These are phyloP conservation scores for Lophius americanus DNA, from an alignment of 2,797 vertebrate genomes.

Conservation along the genomic window DNA sequence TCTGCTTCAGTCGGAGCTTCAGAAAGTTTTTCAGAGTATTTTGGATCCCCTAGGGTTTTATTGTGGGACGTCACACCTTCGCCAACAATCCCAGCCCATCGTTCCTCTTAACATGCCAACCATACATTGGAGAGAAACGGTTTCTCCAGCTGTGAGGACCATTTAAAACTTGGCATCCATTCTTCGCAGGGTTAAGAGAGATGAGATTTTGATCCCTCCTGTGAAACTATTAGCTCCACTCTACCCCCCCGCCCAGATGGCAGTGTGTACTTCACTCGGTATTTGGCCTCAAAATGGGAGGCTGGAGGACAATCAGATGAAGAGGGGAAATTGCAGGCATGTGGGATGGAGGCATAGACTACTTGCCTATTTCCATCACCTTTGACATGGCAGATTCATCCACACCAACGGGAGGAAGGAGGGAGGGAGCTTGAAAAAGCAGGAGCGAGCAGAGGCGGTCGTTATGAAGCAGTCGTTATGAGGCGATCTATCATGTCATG, in stretches of 20 bases:
- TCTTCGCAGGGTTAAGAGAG: slow-evolving; percentile 53
- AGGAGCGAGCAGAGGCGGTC: slow-evolving; percentile 28
- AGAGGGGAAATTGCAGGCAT: slow-evolving; percentile 28
- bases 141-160: slow-evolving; percentile 40
- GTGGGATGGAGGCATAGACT: slow-evolving; percentile 23
- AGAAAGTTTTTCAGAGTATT: slow-evolving; percentile 24
- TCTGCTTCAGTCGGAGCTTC: slow-evolving; percentile 11
- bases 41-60: slow-evolving; percentile 14
- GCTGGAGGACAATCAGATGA: slow-evolving; percentile 40
- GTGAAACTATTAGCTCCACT: slow-evolving; percentile 56
- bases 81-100: slow-evolving; percentile 6
- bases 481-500: slow-evolving; percentile 26
- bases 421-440: slow-evolving; percentile 25
- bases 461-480: slow-evolving; percentile 33
- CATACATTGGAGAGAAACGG: slow-evolving; percentile 48
- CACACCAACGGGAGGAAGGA: slow-evolving; percentile 21
- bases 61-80: slow-evolving; percentile 7
- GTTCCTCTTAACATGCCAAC: slow-evolving; percentile 41
- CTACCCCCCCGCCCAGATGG: slow-evolving; percentile 60
- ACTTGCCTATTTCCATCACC: slow-evolving; percentile 24
- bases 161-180: slow-evolving; percentile 46
- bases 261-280: slow-evolving; percentile 57
- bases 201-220: slow-evolving; percentile 66
- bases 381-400: slow-evolving; percentile 43
- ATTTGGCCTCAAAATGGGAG: slow-evolving; percentile 53